phyloP scores from a whole-genome alignment of 2,113 vertebrate species.

The Maylandia zebra region DNA sequence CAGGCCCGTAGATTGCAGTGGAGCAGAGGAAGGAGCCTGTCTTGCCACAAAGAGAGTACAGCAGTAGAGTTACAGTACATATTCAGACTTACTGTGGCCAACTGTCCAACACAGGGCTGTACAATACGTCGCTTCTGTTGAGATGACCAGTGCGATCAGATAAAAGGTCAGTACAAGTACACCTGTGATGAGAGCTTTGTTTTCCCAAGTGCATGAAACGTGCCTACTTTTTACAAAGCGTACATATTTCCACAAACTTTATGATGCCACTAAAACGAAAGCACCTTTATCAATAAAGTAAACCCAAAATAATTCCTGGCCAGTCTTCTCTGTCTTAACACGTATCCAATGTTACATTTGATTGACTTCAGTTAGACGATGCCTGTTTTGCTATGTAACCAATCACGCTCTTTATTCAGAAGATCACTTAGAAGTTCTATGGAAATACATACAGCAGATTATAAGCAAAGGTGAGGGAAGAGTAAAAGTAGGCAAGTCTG shows the following conservation, averaged over 20 bases:
- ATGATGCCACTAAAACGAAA: neutral
- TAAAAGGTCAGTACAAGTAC: constrained; percentile 9
- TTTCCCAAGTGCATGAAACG: neutral
- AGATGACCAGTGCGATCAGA: constrained; percentile 64
- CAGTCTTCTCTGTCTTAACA: neutral
- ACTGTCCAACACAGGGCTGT: constrained; percentile 72
- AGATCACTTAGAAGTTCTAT: neutral
- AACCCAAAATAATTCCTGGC: neutral
- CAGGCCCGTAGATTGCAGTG: constrained; percentile 47
- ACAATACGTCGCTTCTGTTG: constrained; percentile 79
- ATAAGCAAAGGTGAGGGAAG: constrained; percentile 12
- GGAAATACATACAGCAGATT: constrained; percentile 53
- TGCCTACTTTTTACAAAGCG: constrained; percentile 38
- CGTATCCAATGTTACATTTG: neutral
- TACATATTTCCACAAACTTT: constrained; percentile 50
- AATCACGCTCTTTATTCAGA: neutral
- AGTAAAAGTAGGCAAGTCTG: constrained; percentile 52
- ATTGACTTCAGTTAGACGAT: neutral
- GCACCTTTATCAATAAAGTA: neutral
- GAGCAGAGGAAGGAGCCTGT: constrained; percentile 53
- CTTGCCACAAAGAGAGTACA: constrained; percentile 74
- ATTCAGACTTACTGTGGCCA: constrained; percentile 72
- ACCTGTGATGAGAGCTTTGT: neutral
- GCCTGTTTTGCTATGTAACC: neutral
- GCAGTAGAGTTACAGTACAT: constrained; percentile 3